These are phyloP conservation scores for Sclerurus mexicanus DNA, from an alignment of 2,113 vertebrate genomes.

Conservation along the genomic window DNA sequence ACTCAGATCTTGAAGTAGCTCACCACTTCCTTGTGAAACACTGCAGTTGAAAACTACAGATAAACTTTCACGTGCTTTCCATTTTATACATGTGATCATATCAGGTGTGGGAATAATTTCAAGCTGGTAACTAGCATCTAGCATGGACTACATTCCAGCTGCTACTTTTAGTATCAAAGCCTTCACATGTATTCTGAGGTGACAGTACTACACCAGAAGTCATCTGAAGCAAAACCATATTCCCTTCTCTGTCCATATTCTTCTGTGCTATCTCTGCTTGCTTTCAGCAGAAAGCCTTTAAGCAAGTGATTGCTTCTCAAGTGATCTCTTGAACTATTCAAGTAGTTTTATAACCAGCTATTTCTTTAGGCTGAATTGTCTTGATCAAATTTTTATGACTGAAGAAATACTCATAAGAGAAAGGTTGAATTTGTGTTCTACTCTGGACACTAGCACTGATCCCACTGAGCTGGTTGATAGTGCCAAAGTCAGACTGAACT, in stretches of 20 bases:
- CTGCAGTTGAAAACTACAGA: neutral
- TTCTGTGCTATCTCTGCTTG: neutral
- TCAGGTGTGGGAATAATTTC: neutral
- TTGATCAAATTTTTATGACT: neutral
- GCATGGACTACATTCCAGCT: neutral
- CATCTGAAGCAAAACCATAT: neutral
- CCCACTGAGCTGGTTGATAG: neutral
- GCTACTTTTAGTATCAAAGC: neutral
- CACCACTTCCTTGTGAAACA: neutral
- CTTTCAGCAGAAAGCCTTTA: neutral
- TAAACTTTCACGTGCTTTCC: neutral
- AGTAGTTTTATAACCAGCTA: neutral
- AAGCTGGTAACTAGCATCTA: neutral
- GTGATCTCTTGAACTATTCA: neutral
- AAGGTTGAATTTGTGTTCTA: neutral
- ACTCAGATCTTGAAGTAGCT: neutral
- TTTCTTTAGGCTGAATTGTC: neutral
- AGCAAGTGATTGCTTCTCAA: neutral
- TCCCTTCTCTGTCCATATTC: neutral
- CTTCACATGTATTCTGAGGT: neutral
- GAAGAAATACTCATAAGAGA: neutral
- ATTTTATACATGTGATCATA: neutral
- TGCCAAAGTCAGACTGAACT: neutral
- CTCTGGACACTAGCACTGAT: neutral
- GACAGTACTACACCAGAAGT: neutral